phyloP scores from a whole-genome alignment of 1,140 invertebrate genomes.

The Pseudomyrmex gracilis region DNA sequence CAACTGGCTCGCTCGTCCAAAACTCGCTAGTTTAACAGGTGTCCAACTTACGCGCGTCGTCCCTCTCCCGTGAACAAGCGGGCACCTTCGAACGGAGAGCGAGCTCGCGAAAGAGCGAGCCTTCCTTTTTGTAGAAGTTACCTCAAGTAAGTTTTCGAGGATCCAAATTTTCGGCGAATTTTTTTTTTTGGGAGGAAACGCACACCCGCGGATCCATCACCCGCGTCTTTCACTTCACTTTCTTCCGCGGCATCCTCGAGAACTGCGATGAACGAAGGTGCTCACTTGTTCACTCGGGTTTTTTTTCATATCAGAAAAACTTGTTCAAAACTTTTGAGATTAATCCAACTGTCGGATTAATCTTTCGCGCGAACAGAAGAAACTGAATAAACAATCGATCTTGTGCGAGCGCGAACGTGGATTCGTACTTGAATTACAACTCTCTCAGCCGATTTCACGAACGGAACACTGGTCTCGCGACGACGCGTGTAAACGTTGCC shows the following conservation, averaged over 20 bases:
- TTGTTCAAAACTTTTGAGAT: not conserved
- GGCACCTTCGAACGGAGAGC: slow-evolving; percentile 44
- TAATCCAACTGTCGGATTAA: not conserved
- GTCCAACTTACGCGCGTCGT: slow-evolving; percentile 60
- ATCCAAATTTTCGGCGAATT: slow-evolving; percentile 10
- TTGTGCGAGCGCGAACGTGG: not conserved
- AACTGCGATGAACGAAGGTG: slow-evolving; percentile 38
- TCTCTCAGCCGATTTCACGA: not conserved
- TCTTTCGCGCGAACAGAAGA: not conserved
- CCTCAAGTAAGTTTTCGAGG: slow-evolving; percentile 5
- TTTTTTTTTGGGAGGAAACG: not conserved
- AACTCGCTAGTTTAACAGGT: slow-evolving; percentile 65
- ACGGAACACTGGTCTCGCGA: slow-evolving; percentile 10
- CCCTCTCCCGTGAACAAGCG: slow-evolving; percentile 64
- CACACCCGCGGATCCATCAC: slow-evolving; percentile 18
- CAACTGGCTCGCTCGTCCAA: slow-evolving; percentile 3
- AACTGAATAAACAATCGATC: not conserved
- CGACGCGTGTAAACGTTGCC: not conserved
- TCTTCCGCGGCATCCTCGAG: slow-evolving; percentile 8
- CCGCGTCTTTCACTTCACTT: slow-evolving; percentile 53
- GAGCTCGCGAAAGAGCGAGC: slow-evolving; percentile 12
- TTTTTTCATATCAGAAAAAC: slow-evolving; percentile 10
- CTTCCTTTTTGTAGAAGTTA: not conserved
- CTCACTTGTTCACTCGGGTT: slow-evolving; percentile 64
- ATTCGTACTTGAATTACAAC: not conserved